Conservation (phyloP, 2,113 vertebrate species). For the Dryoscopus gambensis region DNA sequence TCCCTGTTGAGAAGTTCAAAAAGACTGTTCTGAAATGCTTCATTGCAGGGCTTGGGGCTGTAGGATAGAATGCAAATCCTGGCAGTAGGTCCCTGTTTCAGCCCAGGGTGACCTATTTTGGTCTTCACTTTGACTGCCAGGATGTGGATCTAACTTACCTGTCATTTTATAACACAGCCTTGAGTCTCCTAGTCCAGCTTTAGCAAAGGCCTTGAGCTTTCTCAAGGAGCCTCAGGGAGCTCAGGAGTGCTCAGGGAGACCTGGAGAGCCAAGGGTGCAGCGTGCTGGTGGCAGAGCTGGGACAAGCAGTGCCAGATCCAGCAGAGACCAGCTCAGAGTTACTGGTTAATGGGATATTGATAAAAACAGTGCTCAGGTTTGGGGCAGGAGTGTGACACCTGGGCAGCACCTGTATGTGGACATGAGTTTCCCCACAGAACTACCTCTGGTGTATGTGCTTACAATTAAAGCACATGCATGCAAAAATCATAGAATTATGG, state of each 20-base stretch:
- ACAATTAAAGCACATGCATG: not conserved
- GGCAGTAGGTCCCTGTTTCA: not conserved
- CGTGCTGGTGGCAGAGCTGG: accelerated
- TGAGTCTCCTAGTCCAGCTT: not conserved
- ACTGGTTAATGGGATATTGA: accelerated
- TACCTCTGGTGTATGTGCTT: not conserved
- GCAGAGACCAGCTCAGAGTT: not conserved
- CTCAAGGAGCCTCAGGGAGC: not conserved
- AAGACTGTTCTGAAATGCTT: not conserved
- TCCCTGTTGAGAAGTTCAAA: constrained; percentile 34
- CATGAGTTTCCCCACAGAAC: accelerated
- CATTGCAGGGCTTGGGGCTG: not conserved
- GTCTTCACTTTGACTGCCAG: not conserved
- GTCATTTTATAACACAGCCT: not conserved
- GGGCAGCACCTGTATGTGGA: accelerated
- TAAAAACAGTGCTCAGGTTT: not conserved
- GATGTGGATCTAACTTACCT: not conserved
- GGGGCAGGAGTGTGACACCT: not conserved
- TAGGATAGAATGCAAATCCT: not conserved
- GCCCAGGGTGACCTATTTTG: not conserved
- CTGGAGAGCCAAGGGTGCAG: not conserved
- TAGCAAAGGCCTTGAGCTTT: not conserved
- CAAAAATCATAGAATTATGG: not conserved
- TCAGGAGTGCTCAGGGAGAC: not conserved
- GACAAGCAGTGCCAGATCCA: not conserved